Evolutionary conservation across 2,113 vertebrate genomes (phyloP).

Genomic region (Himantopus leucocephalus): DNA sequence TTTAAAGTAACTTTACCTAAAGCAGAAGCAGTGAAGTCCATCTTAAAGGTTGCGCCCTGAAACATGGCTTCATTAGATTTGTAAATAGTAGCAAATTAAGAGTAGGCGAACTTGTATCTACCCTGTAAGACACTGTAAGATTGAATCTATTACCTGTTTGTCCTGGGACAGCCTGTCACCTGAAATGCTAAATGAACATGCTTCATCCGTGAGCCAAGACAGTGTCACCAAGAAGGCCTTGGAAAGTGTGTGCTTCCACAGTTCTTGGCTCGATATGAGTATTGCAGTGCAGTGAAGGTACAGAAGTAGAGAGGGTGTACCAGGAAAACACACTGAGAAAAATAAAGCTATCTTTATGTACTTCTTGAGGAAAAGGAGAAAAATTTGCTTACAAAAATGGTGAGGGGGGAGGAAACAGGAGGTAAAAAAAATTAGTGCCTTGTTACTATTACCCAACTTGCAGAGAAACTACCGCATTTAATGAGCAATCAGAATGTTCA

Average conservation of each 20-base stretch:
- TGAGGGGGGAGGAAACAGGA: background rate
- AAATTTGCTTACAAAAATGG: background rate
- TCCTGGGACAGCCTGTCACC: background rate
- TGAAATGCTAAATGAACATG: background rate
- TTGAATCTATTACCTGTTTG: background rate
- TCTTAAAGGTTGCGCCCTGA: background rate
- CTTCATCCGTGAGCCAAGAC: background rate
- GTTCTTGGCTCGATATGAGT: fast-evolving
- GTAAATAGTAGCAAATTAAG: background rate
- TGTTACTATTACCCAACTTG: background rate
- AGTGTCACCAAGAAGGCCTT: background rate
- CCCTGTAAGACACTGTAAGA: background rate
- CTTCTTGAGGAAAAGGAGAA: background rate
- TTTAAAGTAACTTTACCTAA: background rate
- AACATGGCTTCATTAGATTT: background rate
- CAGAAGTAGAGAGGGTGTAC: background rate
- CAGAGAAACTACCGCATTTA: slow-evolving; percentile 37
- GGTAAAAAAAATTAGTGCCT: background rate
- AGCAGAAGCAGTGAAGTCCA: background rate
- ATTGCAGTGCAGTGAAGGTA: background rate
- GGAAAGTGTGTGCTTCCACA: background rate
- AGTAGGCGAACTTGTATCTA: background rate
- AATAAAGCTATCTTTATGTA: background rate
- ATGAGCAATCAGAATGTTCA: slow-evolving; percentile 60
- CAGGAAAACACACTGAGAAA: background rate